phyloP scores from a whole-genome alignment of 2,888 invertebrate species.

The Campoplex capitator region DNA sequence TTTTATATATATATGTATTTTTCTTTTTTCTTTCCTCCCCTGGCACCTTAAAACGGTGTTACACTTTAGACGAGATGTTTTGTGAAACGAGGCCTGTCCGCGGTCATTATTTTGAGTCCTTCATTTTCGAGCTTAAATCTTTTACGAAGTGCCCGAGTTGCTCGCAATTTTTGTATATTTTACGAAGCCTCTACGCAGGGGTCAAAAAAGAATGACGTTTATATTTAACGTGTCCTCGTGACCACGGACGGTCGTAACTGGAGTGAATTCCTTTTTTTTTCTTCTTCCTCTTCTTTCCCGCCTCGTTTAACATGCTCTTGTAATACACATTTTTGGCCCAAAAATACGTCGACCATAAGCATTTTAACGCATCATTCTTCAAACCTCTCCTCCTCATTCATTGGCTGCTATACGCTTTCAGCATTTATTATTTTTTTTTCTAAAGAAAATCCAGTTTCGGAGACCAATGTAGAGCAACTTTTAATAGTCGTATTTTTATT shows the following conservation, averaged over 20 bases:
- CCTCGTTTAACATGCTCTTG: not conserved
- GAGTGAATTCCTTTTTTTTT: slow-evolving; percentile 69
- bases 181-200: slow-evolving; percentile 44
- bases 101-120: slow-evolving; percentile 62
- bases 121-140: slow-evolving; percentile 7
- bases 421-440: slow-evolving; percentile 40
- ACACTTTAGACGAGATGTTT: slow-evolving; percentile 75
- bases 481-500: slow-evolving; percentile 43
- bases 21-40: slow-evolving; percentile 39
- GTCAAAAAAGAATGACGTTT: slow-evolving; percentile 23
- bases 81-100: slow-evolving; percentile 62
- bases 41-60: slow-evolving; percentile 69
- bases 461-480: slow-evolving; percentile 41
- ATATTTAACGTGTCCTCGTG: slow-evolving; percentile 52
- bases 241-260: slow-evolving; percentile 67
- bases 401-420: not conserved
- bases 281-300: not conserved
- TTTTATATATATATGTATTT: slow-evolving; percentile 10
- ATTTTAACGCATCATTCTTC: not conserved
- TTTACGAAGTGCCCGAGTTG: slow-evolving; percentile 31
- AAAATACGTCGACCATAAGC: slow-evolving; percentile 58
- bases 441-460: slow-evolving; percentile 27
- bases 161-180: slow-evolving; percentile 60
- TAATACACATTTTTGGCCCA: slow-evolving; percentile 51
- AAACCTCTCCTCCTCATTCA: not conserved